A percentile compares a stretch with the other conserved stretches of the same genome.
Conservation (phyloP, 2,113 vertebrate species). For the Meleagris gallopavo region DNA sequence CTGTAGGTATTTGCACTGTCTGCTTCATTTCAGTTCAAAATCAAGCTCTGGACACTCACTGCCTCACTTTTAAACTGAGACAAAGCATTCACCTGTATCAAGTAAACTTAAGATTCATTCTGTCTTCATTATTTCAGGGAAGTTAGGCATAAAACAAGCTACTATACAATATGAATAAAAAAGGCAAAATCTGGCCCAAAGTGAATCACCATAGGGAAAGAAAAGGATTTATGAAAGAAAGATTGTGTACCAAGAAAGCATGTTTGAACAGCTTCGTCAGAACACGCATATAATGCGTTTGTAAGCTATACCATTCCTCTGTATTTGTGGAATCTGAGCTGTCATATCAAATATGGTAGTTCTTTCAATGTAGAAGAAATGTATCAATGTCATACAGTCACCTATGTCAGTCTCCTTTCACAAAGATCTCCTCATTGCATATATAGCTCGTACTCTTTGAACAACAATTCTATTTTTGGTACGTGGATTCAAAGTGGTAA, state of each 20-base stretch:
- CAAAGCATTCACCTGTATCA: background rate
- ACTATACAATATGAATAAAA: constrained; percentile 17
- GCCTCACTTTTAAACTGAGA: constrained; percentile 23
- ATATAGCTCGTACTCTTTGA: background rate
- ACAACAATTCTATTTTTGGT: background rate
- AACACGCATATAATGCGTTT: background rate
- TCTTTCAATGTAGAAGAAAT: background rate
- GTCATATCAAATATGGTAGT: background rate
- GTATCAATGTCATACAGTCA: background rate
- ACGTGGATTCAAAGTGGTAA: background rate
- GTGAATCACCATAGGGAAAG: background rate
- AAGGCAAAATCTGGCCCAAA: background rate
- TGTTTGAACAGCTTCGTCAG: constrained; percentile 11
- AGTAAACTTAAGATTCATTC: background rate
- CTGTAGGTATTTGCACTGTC: background rate
- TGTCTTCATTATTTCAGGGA: background rate
- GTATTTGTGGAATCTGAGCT: background rate
- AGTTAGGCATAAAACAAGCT: constrained; percentile 18
- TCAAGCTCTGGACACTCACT: background rate
- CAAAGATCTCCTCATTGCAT: background rate
- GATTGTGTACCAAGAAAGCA: background rate
- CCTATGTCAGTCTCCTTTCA: background rate
- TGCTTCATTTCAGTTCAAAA: background rate
- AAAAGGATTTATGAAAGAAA: background rate
- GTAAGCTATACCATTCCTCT: background rate